Evolutionary conservation across 2,797 vertebrate species (phyloP), one percentile per base, ranked within the genome.

Genomic region (Alcedo quadribrachys): DNA sequence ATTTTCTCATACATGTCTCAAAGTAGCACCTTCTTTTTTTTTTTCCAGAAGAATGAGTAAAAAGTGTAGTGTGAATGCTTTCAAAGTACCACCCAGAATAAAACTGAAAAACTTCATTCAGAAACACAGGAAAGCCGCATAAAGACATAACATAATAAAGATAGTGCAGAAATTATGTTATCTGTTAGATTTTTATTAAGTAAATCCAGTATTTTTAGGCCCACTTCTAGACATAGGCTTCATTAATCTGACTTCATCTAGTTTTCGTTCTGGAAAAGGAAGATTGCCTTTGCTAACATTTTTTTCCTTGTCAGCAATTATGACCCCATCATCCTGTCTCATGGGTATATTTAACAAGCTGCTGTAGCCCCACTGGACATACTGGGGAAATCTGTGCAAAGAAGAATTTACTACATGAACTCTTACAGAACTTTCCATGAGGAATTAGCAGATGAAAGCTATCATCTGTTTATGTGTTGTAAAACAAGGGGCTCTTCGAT

Each of bases 381-480:
- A 81, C 0, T 58, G 25, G 16, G 50, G 28, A 55, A 67, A 65
- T 48, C 19, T 24, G 46, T 11, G n/a, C 32, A 45, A 87, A 27
- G 48, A 95, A 75, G 12, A 83, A 79, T 63, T 51, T 90, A 43
- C 58, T 84, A 66, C 65, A 85, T 76, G 20, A 85, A 91, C n/a
- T 69, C 46, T 15, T 54, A 15, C 15, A 92, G 50, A 87, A 42
- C 58, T 74, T 83, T 12, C 69, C 40, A 50, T 58, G 37, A 78
- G 68, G 89, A 80, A 48, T 25, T 11, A 28, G 53, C 16, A n/a
- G 27, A 55, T 32, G 2, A 78, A 78, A 79, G 60, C 3, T 10
- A n/a, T 97, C 91, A 98, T 96, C 95, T 97, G 42, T 89, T 96
- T 51, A 54, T 27, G 19, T 73, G 83, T 9, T 73, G 86, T 48